Evolutionary conservation across 1,140 invertebrate species (phyloP).

Genomic region (Pseudobourletiella spinata): DNA sequence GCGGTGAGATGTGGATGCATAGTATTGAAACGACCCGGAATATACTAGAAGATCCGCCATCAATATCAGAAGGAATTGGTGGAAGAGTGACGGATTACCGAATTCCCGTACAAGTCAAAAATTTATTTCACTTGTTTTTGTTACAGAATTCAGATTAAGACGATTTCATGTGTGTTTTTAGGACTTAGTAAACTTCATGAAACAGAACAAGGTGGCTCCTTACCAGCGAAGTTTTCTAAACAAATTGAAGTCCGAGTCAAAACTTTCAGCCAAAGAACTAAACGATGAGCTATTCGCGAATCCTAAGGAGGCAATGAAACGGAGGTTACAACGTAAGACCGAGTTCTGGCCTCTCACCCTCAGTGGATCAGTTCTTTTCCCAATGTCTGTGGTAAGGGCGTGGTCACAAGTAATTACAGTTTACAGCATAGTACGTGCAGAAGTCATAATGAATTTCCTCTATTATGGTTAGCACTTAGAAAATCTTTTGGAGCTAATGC

Average conservation of each 20-base stretch:
- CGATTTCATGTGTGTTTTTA: conserved; percentile 41
- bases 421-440: background rate
- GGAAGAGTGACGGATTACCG: conserved; percentile 88
- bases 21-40: conserved; percentile 73
- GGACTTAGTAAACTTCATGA: conserved; percentile 84
- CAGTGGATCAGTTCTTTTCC: conserved; percentile 80
- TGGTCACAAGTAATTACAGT: background rate
- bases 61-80: conserved; percentile 84
- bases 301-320: conserved; percentile 53
- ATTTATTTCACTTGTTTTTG: background rate
- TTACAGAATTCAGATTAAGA: background rate
- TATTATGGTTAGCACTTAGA: conserved; percentile 68
- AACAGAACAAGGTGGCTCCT: conserved; percentile 68
- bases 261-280: conserved; percentile 3
- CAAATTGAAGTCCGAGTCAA: conserved; percentile 41
- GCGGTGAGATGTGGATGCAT: conserved; percentile 93
- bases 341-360: conserved; percentile 90
- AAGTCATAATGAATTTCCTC: conserved; percentile 27
- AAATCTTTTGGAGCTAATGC: conserved; percentile 64
- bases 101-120: conserved; percentile 46
- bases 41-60: conserved; percentile 87
- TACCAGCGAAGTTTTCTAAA: conserved; percentile 12
- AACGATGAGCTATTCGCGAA: conserved; percentile 40
- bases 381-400: conserved; percentile 65
- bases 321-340: conserved; percentile 63